Percentiles rank a stretch among this genome's conserved stretches.
phyloP scores from a whole-genome alignment of 1,140 invertebrate species.

The Triops cancriformis region DNA sequence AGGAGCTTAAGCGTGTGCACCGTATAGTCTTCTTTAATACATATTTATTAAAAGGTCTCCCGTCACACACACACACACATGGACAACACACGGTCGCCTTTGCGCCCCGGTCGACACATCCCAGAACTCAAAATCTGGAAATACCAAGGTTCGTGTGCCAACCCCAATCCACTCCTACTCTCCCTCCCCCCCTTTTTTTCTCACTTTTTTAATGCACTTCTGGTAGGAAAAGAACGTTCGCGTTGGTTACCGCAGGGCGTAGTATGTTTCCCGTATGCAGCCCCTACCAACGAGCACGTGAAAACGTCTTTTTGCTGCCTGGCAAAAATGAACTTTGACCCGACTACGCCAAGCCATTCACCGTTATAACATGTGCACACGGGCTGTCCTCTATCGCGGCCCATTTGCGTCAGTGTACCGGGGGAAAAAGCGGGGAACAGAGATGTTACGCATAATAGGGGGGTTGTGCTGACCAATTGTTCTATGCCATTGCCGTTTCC shows the following conservation, averaged over 20 bases:
- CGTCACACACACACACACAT: background rate
- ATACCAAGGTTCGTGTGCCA: background rate
- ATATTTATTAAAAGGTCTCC: background rate
- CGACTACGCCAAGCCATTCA: background rate
- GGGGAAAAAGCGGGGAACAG: background rate
- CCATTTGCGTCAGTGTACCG: background rate
- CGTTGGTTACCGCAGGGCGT: background rate
- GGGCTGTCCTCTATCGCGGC: background rate
- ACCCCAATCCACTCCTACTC: background rate
- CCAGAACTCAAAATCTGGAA: conserved; percentile 2
- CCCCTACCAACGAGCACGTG: background rate
- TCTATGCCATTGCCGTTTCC: background rate
- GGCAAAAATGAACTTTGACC: background rate
- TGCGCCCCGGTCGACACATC: background rate
- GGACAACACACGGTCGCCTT: background rate
- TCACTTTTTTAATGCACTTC: background rate
- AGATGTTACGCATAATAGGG: conserved; percentile 10
- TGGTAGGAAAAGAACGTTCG: background rate
- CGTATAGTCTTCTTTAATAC: background rate
- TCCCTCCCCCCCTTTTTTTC: background rate
- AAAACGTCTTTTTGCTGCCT: background rate
- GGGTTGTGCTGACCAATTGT: background rate
- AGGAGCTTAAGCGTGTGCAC: background rate
- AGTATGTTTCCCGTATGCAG: background rate
- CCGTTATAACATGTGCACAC: background rate